These are phyloP conservation scores for Pantherophis alleghaniensis DNA, from an alignment of 2,797 vertebrate species.

Conservation along the genomic window DNA sequence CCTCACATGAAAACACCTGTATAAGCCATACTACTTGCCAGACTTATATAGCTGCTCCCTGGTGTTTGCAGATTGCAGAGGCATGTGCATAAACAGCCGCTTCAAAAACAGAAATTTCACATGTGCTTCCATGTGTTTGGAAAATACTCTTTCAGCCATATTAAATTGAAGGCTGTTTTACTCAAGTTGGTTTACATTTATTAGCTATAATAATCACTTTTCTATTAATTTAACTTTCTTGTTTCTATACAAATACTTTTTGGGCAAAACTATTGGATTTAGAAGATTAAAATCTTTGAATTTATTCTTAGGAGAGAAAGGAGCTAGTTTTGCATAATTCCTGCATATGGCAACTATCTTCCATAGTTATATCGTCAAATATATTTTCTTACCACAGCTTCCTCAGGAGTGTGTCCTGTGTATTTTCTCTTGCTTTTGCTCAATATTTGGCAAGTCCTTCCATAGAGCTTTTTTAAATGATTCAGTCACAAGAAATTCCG, in stretches of 20 bases:
- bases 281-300: not conserved
- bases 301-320: not conserved
- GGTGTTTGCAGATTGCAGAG: not conserved
- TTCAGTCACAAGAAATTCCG: slow-evolving; percentile 22
- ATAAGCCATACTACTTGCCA: not conserved
- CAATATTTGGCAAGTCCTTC: slow-evolving; percentile 18
- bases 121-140: not conserved
- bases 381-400: not conserved
- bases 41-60: not conserved
- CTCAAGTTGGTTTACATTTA: not conserved
- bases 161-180: not conserved
- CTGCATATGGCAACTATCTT: not conserved
- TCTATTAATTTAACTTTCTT: not conserved
- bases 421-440: slow-evolving; percentile 20
- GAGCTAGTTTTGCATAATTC: not conserved
- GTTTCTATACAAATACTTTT: not conserved
- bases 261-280: not conserved
- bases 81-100: not conserved
- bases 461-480: slow-evolving; percentile 8
- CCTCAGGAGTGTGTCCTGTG: not conserved
- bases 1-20: not conserved
- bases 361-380: not conserved
- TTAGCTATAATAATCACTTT: not conserved
- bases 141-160: not conserved
- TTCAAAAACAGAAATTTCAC: not conserved